Evolutionary conservation across 2,888 invertebrate species (phyloP).

Genomic region (Rosalia funebris): DNA sequence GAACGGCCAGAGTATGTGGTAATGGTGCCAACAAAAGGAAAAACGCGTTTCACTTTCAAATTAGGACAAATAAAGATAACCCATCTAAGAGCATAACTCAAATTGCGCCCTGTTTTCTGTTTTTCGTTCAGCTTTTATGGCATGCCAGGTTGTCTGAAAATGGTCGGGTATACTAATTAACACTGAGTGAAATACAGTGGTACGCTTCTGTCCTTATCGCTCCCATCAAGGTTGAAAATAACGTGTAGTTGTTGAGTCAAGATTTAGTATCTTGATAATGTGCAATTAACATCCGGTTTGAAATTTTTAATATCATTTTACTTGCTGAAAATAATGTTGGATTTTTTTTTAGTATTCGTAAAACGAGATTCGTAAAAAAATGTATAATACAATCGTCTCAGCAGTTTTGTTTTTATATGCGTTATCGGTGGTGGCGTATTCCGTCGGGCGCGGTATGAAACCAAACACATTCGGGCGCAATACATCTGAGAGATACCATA

Average conservation of each 20-base stretch:
- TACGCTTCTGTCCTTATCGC: background rate
- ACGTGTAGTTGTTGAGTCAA: background rate
- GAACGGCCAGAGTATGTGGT: background rate
- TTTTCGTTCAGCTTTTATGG: background rate
- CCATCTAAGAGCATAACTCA: background rate
- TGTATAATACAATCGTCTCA: too few relatives aligned
- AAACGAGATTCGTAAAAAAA: too few relatives aligned
- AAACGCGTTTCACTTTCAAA: constrained; percentile 6
- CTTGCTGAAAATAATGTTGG: too few relatives aligned
- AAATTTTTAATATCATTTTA: background rate
- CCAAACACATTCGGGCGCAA: too few relatives aligned
- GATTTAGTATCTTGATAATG: background rate
- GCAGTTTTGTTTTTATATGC: too few relatives aligned
- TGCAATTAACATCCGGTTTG: background rate
- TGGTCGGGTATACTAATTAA: background rate
- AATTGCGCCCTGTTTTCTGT: background rate
- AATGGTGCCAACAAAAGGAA: background rate
- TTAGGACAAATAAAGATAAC: constrained; percentile 2
- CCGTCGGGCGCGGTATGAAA: too few relatives aligned
- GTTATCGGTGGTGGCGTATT: too few relatives aligned
- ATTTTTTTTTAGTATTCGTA: too few relatives aligned
- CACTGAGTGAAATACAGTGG: background rate
- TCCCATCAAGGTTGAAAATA: background rate
- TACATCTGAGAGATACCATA: too few relatives aligned
- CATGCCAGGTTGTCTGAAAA: background rate